Evolutionary conservation across 2,113 vertebrate species (phyloP), one percentile per base, ranked within the genome.

Genomic region (Clarias gariepinus): DNA sequence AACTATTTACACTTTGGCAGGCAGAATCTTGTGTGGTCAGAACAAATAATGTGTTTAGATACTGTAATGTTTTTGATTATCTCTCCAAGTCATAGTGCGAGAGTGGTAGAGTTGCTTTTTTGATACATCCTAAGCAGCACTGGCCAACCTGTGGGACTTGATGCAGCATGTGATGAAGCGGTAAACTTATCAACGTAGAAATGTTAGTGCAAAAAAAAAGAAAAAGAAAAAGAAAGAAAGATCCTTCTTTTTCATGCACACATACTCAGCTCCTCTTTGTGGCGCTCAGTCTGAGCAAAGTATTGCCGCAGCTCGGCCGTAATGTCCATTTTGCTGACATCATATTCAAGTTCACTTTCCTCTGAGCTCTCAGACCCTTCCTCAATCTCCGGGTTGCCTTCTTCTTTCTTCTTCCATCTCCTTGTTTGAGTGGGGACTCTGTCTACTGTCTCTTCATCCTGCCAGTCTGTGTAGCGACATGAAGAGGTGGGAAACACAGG

Each of bases 301-400:
- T 96, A 99, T 90, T 99, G 93, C 11, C 98, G 96, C 18, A 99
- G 96, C 89, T 99, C 98, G 23, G 99, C 96, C 0, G 96, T 98
- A 94, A 99, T 99, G 88, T 97, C 97, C 97, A 99, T 98, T 92
- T 97, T 96, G 93, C 95, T 98, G 89, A 98, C 89, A 23, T 99
- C 97, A 16, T 95, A 99, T 60, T 97, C 98, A 18, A 98, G 93
- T 87, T 95, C 93, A 1, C 92, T 89, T 28, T 93, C 93, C n/a
- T 93, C 93, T 0, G 92, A 93, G 87, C 92, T 87, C 90, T 89
- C 91, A 86, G 57, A 82, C 52, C 89, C 87, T 8, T 91, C 94
- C 7, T 90, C 91, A 0, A 84, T 83, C 1, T 93, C 92, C 11
- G 87, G 76, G 30, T 89, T 58, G 0, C 47, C 66, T 33, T 86